Conservation (phyloP, 2,888 invertebrate genomes). For the Rapana venosa region DNA sequence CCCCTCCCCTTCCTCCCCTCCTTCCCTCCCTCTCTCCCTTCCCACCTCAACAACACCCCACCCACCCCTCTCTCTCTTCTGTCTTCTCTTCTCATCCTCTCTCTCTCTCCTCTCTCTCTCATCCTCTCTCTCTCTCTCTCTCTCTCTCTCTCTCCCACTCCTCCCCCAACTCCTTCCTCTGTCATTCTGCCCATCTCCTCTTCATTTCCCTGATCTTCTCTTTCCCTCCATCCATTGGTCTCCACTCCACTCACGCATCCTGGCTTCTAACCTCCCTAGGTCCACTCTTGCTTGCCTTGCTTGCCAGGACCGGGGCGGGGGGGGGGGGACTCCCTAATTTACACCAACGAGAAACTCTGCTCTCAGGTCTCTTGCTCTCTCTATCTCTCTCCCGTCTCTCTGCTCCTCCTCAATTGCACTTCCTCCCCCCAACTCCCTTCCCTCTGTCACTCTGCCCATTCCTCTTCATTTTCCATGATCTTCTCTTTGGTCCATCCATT, state of each 20-base stretch:
- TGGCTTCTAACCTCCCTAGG: too few species aligned
- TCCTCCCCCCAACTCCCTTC: neutral
- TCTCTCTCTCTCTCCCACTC: neutral
- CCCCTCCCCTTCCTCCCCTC: neutral
- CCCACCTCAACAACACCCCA: neutral
- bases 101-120: neutral
- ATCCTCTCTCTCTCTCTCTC: neutral
- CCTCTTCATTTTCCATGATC: neutral
- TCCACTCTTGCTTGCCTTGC: too few species aligned
- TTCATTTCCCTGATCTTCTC: neutral
- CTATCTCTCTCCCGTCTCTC: neutral
- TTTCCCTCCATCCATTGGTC: too few species aligned
- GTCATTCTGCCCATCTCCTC: neutral
- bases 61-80: constrained; percentile 6
- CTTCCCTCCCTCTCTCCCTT: neutral
- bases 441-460: neutral
- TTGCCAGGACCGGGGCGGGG: too few species aligned
- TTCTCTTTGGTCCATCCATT: too few species aligned
- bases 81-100: too few species aligned
- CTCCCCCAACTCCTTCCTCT: neutral
- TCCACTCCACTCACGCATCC: too few species aligned
- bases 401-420: neutral
- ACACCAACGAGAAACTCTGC: too few species aligned
- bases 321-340: too few species aligned
- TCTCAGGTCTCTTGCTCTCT: neutral